phyloP scores from a whole-genome alignment of 2,113 vertebrate genomes.

The Rhinoderma darwinii region DNA sequence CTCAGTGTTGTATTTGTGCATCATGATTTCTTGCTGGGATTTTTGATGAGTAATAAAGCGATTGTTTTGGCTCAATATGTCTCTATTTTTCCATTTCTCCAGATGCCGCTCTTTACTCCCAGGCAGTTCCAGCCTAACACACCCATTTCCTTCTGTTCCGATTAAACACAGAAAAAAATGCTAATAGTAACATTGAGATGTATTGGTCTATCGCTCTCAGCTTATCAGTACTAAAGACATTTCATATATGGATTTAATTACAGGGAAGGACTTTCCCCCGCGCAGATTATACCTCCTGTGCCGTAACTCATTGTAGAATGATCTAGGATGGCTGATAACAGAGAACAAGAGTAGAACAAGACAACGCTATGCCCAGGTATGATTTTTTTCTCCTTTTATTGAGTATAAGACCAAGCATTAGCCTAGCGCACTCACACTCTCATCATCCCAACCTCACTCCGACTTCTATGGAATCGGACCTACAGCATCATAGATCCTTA shows the following conservation, averaged over 20 bases:
- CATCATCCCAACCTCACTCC: too few species aligned
- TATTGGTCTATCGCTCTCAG: background rate
- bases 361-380: background rate
- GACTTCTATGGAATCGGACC: too few species aligned
- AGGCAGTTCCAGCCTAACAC: background rate
- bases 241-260: background rate
- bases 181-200: constrained; percentile 10
- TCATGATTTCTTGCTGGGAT: constrained; percentile 13
- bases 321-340: background rate
- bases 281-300: background rate
- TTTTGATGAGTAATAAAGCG: constrained; percentile 39
- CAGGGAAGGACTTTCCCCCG: background rate
- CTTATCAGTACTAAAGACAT: background rate
- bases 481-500: too few species aligned
- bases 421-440: background rate
- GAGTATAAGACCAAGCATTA: background rate
- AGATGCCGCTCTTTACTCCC: constrained; percentile 10
- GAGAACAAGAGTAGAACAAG: background rate
- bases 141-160: constrained; percentile 41
- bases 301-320: background rate
- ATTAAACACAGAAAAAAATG: constrained; percentile 27
- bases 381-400: background rate
- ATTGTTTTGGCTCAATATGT: constrained; percentile 32
- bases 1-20: background rate
- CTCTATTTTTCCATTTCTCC: constrained; percentile 26